Base-by-base conservation (phyloP, 1,140 invertebrate species). In the Ephestia elutella region DNA sequence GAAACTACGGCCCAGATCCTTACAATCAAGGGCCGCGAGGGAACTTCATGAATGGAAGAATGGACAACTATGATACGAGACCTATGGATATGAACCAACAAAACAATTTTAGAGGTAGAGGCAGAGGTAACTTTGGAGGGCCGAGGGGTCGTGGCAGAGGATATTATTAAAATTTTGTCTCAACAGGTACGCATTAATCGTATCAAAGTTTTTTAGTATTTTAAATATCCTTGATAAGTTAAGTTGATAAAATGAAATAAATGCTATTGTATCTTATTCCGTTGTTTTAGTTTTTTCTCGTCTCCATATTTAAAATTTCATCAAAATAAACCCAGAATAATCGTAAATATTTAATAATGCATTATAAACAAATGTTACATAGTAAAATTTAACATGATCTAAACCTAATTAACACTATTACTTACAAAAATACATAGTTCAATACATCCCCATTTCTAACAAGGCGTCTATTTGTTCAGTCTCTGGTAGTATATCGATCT, bases 381-480 rank as follows among this genome's bases (percentile, higher is more conserved):
- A 44, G 38, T 44, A 44, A 44, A 44, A 44, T n/a, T 38, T 38
- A 13, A 44, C 38, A 44, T 44, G 38, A 44, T 44, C 30, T 20
- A 50, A 17, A 17, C 18, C 15, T 20, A 50, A 50, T 50, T 50
- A 50, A 49, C n/a, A 17, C n/a, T 44, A 44, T 44, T 2, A 44
- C 38, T 15, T 44, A 15, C 13, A 59, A 51, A 56, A 55, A 56
- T 59, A 58, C 49, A 69, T 50, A 25, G 2, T 60, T 66, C 63
- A 87, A 65, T 81, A 88, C 11, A 60, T 70, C 48, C 83, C 82
- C 65, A 82, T 73, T 73, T 88, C 83, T 72, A 88, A 69, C 28
- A 86, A 65, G 1, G 86, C 86, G 66, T 88, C 86, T 63, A 80
- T 78, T 53, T 86, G 82, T 75, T 89, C 87, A 58, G 77, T 86